Conservation (phyloP, 2,113 vertebrate species). For the Microcebus murinus region DNA sequence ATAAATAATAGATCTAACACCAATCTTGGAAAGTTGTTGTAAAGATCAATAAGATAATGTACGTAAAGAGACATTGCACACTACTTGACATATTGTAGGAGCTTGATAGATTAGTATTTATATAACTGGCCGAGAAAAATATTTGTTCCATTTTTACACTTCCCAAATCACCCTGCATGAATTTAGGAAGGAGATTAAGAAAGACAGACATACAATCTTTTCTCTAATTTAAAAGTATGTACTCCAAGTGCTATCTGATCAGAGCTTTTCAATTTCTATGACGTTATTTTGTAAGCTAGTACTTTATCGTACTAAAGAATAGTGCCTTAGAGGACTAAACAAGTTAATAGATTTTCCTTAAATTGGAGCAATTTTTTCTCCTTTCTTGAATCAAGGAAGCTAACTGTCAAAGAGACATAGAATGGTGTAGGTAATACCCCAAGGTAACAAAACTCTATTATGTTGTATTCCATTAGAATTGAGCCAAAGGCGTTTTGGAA, state of each 20-base stretch:
- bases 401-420: slow-evolving; percentile 55
- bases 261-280: slow-evolving; percentile 16
- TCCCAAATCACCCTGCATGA: background rate
- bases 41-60: background rate
- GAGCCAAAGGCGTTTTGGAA: slow-evolving; percentile 15
- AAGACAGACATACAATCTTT: background rate
- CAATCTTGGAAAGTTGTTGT: slow-evolving; percentile 5
- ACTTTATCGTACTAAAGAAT: background rate
- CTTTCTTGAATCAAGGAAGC: slow-evolving; percentile 64
- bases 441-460: slow-evolving; percentile 60
- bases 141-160: background rate
- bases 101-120: background rate
- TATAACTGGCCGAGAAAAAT: background rate
- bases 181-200: background rate
- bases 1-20: background rate
- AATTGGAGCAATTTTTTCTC: slow-evolving; percentile 43
- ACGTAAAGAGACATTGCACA: background rate
- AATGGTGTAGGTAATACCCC: slow-evolving; percentile 27
- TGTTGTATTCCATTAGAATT: slow-evolving; percentile 20
- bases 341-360: slow-evolving; percentile 67
- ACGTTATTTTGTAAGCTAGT: slow-evolving; percentile 55
- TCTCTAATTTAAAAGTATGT: slow-evolving; percentile 26
- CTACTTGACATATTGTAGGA: background rate
- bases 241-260: background rate
- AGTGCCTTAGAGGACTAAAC: slow-evolving; percentile 35